Base-by-base conservation (phyloP, 1,140 invertebrate genomes). In the Polypedilum vanderplanki region DNA sequence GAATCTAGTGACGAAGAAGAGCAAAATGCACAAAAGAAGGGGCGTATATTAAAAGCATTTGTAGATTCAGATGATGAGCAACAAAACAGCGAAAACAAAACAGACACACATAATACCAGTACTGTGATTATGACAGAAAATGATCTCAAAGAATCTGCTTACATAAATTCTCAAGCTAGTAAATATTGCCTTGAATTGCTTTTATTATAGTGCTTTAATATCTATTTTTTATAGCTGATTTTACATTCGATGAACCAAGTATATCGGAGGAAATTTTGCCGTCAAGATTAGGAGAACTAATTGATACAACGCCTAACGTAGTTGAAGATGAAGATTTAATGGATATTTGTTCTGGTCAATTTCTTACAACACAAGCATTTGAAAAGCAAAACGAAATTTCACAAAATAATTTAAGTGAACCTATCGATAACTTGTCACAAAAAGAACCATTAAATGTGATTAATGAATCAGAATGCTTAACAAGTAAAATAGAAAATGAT, bases 271-370 rank as follows among this genome's bases (percentile, higher is more conserved):
- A 77, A 7, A 76, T 76, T 15, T 79, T 76, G 46, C 76, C 76
- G 74, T 24, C 22, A 4, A 75, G 77, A 41, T 84, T 81, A 64
- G 82, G 85, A 74, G 76, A 84, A 22, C 84, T 85, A 75, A 76
- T 79, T 57, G 75, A 82, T 76, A 75, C 76, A 9, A 40, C 73
- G 74, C 22, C 46, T 75, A 75, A 73, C 18, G 41, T 75, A 46
- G 80, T 84, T 0, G 83, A 84, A 75, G 84, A 86, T 9, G 83
- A 86, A 10, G 85, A 88, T 73, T 76, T 87, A 10, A 77, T 86
- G 10, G 82, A 80, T 7, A 77, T 87, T n/a, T 87, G 85, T 78
- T 87, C 86, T 0, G 85, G 86, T 1, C 83, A 80, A 77, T 87
- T 87, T 78, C 76, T 76, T 41, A 67, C 12, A 9, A 79, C 79